Base-by-base conservation (phyloP, 2,113 vertebrate genomes). In the Illadopsis cleaveri region DNA sequence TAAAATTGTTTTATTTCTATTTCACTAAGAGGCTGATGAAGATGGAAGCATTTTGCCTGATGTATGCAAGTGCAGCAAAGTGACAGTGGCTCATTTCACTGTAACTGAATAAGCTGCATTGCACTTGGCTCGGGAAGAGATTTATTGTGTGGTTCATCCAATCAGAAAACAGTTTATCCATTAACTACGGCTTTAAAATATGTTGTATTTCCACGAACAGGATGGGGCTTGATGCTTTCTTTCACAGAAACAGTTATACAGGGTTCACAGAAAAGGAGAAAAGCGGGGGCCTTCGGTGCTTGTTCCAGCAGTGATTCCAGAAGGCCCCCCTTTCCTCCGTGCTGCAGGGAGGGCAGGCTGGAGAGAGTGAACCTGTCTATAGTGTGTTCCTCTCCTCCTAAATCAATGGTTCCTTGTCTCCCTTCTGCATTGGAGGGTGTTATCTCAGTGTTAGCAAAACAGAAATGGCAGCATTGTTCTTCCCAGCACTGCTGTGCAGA, bases 1-100 rank as follows among this genome's bases (percentile, higher is more conserved):
- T 96, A 96, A 88, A 97, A 93, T 96, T 96, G 96, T 86, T 97
- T 96, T 94, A 96, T 97, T 98, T 97, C 96, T 93, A 45, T 96
- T 97, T 97, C 96, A 93, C 92, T 94, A 95, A 92, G 95, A 97
- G 92, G 82, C 96, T 97, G 96, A 89, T 96, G 92, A 97, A 97
- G 94, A 98, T 93, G 94, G 87, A 96, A 95, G 91, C 85, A 25
- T 94, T 97, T 97, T 97, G 72, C 88, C 89, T 97, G 82, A 96
- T 96, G 93, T 95, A 95, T 97, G 65, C 73, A 93, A 80, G 90
- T 90, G 90, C 90, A 77, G 90, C 79, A 93, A 96, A 95, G 91
- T 94, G 94, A 94, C 96, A 89, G 81, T 76, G 83, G 88, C 90
- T 97, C 78, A 84, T 95, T 92, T 87, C 92, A 82, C 86, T 71